These are phyloP conservation scores for Herpailurus yagouaroundi DNA, from an alignment of 2,113 vertebrate genomes.

Conservation along the genomic window DNA sequence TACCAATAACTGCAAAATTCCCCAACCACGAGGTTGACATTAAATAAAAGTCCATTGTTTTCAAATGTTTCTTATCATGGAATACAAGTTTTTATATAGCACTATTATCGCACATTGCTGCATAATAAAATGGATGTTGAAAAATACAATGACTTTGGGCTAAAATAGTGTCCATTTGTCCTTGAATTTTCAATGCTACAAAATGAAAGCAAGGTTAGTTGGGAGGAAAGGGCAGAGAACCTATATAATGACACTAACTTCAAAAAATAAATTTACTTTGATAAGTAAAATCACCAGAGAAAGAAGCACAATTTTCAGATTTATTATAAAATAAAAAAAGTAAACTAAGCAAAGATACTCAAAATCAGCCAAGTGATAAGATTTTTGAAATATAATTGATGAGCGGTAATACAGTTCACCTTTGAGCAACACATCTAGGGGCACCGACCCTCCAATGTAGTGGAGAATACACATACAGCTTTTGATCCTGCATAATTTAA, in stretches of 20 bases:
- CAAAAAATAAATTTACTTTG: conserved; percentile 9
- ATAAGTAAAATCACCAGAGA: background rate
- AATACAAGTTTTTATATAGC: conserved; percentile 44
- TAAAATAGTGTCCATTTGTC: conserved; percentile 49
- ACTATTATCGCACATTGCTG: background rate
- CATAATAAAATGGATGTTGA: conserved; percentile 49
- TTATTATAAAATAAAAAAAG: background rate
- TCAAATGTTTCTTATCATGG: conserved; percentile 32
- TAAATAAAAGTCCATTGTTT: conserved; percentile 55
- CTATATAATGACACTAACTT: background rate
- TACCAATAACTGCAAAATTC: conserved; percentile 19
- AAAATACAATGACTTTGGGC: conserved; percentile 55
- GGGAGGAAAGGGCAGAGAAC: background rate
- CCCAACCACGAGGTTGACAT: conserved; percentile 12
- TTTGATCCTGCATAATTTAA: background rate
- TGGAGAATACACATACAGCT: background rate
- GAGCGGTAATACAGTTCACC: background rate
- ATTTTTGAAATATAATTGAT: background rate
- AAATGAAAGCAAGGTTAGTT: background rate
- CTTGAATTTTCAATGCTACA: conserved; percentile 50
- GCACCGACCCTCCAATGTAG: too few species aligned
- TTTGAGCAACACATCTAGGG: background rate
- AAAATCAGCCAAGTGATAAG: background rate
- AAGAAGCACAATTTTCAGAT: background rate
- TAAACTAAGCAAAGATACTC: background rate